Evolutionary conservation across 2,113 vertebrate species (phyloP), one percentile per base, ranked within the genome.

Genomic region (Perca fluviatilis): DNA sequence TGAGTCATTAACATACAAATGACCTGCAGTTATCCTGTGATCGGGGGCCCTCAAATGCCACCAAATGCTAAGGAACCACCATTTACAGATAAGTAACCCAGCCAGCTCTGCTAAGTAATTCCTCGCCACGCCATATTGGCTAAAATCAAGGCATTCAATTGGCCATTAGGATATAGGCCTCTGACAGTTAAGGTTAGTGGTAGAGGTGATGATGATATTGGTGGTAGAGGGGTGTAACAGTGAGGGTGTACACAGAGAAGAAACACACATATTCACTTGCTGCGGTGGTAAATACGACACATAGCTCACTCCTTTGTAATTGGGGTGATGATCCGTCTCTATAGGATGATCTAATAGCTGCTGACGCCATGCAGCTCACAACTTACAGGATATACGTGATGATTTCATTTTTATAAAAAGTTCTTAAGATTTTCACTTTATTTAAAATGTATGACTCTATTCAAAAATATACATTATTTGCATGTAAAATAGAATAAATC

Each of bases 1-100:
- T 77, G 88, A 94, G 75, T 88, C 87, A 95, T 95, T 95, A 95
- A 94, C 94, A 95, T 96, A 94, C 93, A 95, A 94, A 95, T 92
- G 94, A 94, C 89, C 91, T 69, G 87, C 91, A 93, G 90, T 95
- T 92, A 93, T 93, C 89, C 89, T 72, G 90, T 88, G 90, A 93
- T 92, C 83, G 71, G 70, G 70, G 87, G 84, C 82, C 86, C 80
- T 86, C 85, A 95, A 95, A 95, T 95, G 93, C 94, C 94, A 95
- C 91, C 93, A 94, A 95, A 96, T 94, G 95, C 94, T 93, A 95
- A 93, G 83, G 91, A 93, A 93, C 85, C 80, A 86, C 91, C 89
- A 94, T 94, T 95, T 82, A 93, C 86, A 85, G 90, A 94, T 90
- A 94, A 95, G 93, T 93, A 91, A 94, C 91, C 85, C 85, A 85